Evolutionary conservation across 2,888 invertebrate genomes (phyloP).

Genomic region (Agrochola lychnidis): DNA sequence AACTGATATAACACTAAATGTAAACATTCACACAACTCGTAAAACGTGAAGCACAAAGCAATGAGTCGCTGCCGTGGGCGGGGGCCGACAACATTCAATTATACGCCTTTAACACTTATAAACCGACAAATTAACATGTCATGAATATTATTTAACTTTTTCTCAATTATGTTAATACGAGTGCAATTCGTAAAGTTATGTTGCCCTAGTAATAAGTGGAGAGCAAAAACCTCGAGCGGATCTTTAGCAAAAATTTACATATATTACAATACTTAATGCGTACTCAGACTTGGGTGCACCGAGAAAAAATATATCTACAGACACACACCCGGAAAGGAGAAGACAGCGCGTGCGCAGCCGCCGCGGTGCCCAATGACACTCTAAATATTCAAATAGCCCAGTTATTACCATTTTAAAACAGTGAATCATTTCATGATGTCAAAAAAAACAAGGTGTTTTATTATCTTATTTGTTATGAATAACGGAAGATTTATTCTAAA

Average conservation of each 20-base stretch:
- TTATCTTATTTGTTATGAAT: constrained; percentile 68
- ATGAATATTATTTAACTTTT: constrained; percentile 89
- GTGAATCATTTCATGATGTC: constrained; percentile 76
- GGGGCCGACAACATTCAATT: constrained; percentile 80
- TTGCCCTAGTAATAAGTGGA: constrained; percentile 84
- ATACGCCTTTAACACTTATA: constrained; percentile 84
- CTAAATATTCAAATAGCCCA: constrained; percentile 72
- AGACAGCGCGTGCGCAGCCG: constrained; percentile 74
- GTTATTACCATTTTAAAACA: constrained; percentile 76
- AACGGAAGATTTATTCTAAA: constrained; percentile 70
- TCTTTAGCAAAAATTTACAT: constrained; percentile 85
- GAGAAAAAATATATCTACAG: constrained; percentile 65
- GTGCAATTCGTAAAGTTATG: constrained; percentile 73
- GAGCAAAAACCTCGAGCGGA: constrained; percentile 81
- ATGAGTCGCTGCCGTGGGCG: constrained; percentile 63
- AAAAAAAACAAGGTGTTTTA: constrained; percentile 68
- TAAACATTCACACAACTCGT: constrained; percentile 68
- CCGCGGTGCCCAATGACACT: constrained; percentile 69
- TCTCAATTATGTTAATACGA: constrained; percentile 83
- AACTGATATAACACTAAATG: constrained; percentile 62
- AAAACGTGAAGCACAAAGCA: constrained; percentile 72
- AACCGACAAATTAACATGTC: constrained; percentile 87
- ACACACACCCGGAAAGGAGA: constrained; percentile 76
- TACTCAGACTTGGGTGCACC: constrained; percentile 68
- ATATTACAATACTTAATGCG: constrained; percentile 85